Percentiles rank a stretch among this genome's conserved stretches.
Conservation (phyloP, 2,888 invertebrate genomes). For the Orthosia cruda region DNA sequence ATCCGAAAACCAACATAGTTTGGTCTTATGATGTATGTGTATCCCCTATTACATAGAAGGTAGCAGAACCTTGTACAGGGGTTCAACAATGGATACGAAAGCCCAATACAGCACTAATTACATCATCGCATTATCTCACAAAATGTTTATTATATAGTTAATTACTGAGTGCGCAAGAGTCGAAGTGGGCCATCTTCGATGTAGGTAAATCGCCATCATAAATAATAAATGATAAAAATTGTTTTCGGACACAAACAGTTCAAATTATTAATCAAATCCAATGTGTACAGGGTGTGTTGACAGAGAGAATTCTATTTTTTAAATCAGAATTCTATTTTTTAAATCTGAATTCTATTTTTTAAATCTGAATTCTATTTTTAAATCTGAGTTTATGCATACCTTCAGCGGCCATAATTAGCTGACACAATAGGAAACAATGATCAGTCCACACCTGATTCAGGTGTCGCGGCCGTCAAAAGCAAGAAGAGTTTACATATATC, state of each 20-base stretch:
- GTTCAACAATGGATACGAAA: neutral
- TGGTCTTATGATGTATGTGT: too few species aligned
- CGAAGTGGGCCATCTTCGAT: conserved; percentile 84
- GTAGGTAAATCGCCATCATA: conserved; percentile 87
- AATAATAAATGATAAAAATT: conserved; percentile 85
- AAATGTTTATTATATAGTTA: conserved; percentile 72
- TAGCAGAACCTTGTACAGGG: neutral
- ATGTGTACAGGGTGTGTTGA: conserved; percentile 68
- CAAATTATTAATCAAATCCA: conserved; percentile 65
- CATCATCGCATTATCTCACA: conserved; percentile 42
- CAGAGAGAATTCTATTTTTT: conserved; percentile 7
- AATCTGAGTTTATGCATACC: too few species aligned
- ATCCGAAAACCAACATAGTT: too few species aligned
- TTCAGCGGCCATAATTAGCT: too few species aligned
- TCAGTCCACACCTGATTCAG: too few species aligned
- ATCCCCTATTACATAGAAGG: too few species aligned
- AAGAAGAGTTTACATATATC: too few species aligned
- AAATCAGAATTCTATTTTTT: too few species aligned
- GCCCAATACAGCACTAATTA: conserved; percentile 36
- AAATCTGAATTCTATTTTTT: too few species aligned
- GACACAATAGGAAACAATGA: too few species aligned
- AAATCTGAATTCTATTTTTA: too few species aligned
- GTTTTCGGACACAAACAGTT: conserved; percentile 74
- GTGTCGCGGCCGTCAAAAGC: too few species aligned
- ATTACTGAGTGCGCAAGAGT: conserved; percentile 67